Evolutionary conservation across 2,888 invertebrate species (phyloP).

Genomic region (Catotricha subobsoleta): DNA sequence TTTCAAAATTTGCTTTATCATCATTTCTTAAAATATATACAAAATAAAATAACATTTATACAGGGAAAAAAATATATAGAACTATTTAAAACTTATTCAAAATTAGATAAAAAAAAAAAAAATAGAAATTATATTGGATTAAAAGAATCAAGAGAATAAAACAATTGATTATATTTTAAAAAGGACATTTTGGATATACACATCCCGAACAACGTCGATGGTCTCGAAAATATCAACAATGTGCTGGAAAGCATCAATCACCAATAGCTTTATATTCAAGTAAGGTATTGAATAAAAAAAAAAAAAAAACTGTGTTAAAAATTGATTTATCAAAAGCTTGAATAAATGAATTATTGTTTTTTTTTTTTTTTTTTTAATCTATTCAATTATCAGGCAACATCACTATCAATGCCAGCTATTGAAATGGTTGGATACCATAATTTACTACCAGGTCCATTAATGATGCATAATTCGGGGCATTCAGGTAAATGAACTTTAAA

Average conservation of each 20-base stretch:
- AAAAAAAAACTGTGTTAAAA: too few species aligned
- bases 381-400: slow-evolving; percentile 32
- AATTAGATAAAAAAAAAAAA: too few species aligned
- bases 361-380: slow-evolving; percentile 41
- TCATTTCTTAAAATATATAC: too few species aligned
- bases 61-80: too few species aligned
- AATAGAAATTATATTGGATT: too few species aligned
- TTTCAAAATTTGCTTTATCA: too few species aligned
- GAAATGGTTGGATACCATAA: slow-evolving; percentile 57
- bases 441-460: slow-evolving; percentile 42
- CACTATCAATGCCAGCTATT: slow-evolving; percentile 48
- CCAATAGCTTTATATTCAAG: slow-evolving; percentile 45
- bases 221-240: slow-evolving; percentile 41
- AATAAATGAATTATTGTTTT: too few species aligned
- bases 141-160: too few species aligned
- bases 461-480: slow-evolving; percentile 49
- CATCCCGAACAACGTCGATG: slow-evolving; percentile 45
- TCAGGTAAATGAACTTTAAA: slow-evolving; percentile 41
- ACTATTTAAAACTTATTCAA: too few species aligned
- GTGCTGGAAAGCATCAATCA: slow-evolving; percentile 47
- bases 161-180: too few species aligned
- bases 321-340: slow-evolving; percentile 12
- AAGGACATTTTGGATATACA: slow-evolving; percentile 38
- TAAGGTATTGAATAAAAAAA: too few species aligned
- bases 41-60: too few species aligned